These are phyloP conservation scores for Centroberyx gerrardi DNA, from an alignment of 2,797 vertebrate genomes.

Conservation along the genomic window DNA sequence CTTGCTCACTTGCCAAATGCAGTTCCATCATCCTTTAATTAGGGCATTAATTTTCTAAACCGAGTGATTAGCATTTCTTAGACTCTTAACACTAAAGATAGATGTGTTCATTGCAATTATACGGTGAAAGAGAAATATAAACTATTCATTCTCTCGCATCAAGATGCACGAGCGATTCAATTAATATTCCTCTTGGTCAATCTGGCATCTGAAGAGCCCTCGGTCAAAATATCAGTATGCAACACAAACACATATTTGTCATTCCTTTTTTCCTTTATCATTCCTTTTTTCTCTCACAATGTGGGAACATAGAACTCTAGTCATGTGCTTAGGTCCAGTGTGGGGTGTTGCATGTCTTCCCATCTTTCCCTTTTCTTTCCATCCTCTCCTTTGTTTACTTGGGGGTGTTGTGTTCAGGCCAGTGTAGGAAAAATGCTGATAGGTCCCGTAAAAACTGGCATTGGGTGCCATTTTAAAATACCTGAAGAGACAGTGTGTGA, in stretches of 20 bases:
- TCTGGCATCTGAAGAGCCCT: conserved; percentile 48
- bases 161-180: conserved; percentile 63
- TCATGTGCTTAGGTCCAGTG: too few species aligned
- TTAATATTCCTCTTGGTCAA: conserved; percentile 40
- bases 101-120: conserved; percentile 68
- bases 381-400: not conserved
- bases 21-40: conserved; percentile 70
- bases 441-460: not conserved
- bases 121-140: conserved; percentile 47
- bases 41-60: conserved; percentile 66
- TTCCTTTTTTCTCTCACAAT: too few species aligned
- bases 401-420: not conserved
- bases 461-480: not conserved
- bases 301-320: too few species aligned
- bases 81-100: conserved; percentile 53
- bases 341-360: not conserved
- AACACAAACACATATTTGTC: not conserved
- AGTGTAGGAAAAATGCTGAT: not conserved
- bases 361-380: not conserved
- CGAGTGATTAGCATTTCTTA: conserved; percentile 65
- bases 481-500: not conserved
- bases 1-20: conserved; percentile 54
- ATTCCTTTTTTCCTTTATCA: too few species aligned
- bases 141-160: conserved; percentile 21
- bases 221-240: conserved; percentile 50